These are phyloP conservation scores for Eretmochelys imbricata DNA, from an alignment of 2,113 vertebrate genomes.

Conservation along the genomic window DNA sequence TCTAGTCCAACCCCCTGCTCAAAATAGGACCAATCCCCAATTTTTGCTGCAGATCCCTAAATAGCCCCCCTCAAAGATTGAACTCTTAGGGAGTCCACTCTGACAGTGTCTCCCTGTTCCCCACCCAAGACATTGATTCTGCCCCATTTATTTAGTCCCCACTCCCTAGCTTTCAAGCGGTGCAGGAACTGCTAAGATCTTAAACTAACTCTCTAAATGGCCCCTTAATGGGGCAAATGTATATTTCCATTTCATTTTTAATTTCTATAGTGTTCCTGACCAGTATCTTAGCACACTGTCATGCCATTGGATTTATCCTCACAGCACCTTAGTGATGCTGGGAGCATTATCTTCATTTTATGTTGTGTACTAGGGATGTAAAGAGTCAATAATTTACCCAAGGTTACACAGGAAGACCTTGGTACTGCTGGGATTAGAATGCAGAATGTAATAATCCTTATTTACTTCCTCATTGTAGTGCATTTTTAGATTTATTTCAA, in stretches of 20 bases:
- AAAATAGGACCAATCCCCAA: no score
- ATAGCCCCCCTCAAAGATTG: no score
- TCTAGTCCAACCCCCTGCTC: no score
- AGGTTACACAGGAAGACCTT: not conserved
- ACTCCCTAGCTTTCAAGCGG: rapidly evolving
- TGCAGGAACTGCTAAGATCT: not conserved
- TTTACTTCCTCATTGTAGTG: not conserved
- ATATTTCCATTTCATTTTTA: not conserved
- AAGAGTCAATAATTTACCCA: slow-evolving; percentile 19
- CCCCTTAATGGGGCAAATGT: not conserved
- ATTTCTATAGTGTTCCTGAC: not conserved
- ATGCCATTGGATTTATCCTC: not conserved
- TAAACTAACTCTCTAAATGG: not conserved
- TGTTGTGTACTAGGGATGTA: not conserved
- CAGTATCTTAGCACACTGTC: not conserved
- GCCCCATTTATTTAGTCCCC: not conserved
- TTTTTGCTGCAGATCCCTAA: no score
- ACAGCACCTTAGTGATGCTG: not conserved
- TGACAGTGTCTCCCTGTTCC: not conserved
- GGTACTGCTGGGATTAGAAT: not conserved
- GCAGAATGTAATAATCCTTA: not conserved
- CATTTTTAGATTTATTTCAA: not conserved
- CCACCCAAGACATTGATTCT: not conserved
- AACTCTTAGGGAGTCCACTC: not conserved
- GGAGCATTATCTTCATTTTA: not conserved